phyloP scores from a whole-genome alignment of 2,888 invertebrate genomes.

The Hydroisotoma schaefferi region DNA sequence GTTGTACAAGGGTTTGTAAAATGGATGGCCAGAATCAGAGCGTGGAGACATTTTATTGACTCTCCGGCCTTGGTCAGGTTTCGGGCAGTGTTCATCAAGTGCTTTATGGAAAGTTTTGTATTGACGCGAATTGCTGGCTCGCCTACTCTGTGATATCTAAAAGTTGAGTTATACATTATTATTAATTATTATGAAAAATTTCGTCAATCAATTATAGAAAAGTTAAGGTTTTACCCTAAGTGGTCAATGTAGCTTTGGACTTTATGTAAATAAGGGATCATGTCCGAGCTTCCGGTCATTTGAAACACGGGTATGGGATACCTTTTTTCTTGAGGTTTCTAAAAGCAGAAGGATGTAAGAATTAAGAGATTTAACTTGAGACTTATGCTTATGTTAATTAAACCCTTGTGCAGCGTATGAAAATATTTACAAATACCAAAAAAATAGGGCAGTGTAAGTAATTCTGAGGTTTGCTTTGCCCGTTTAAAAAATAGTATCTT shows the following conservation, averaged over 20 bases:
- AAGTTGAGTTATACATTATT: not conserved
- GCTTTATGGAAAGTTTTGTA: conserved; percentile 42
- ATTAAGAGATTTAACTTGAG: too few species aligned
- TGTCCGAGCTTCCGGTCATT: conserved; percentile 18
- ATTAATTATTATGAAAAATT: not conserved
- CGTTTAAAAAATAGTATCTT: too few species aligned
- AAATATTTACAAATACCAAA: too few species aligned
- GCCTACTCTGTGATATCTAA: conserved; percentile 42
- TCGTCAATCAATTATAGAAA: not conserved
- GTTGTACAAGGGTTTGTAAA: conserved; percentile 40
- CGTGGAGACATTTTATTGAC: conserved; percentile 47
- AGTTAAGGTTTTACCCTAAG: conserved; percentile 31
- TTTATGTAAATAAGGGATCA: conserved; percentile 33
- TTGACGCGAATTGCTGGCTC: conserved; percentile 43
- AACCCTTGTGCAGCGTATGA: too few species aligned
- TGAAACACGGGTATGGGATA: not conserved
- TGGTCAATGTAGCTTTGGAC: conserved; percentile 43
- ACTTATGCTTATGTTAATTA: too few species aligned
- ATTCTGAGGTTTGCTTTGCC: too few species aligned
- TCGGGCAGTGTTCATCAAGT: conserved; percentile 40
- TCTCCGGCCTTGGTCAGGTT: conserved; percentile 36
- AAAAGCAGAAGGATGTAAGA: too few species aligned
- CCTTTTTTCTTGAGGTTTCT: too few species aligned
- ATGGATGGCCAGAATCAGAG: conserved; percentile 42
- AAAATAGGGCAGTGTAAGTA: too few species aligned